phyloP scores from a whole-genome alignment of 2,113 vertebrate species.

The Salvator merianae region DNA sequence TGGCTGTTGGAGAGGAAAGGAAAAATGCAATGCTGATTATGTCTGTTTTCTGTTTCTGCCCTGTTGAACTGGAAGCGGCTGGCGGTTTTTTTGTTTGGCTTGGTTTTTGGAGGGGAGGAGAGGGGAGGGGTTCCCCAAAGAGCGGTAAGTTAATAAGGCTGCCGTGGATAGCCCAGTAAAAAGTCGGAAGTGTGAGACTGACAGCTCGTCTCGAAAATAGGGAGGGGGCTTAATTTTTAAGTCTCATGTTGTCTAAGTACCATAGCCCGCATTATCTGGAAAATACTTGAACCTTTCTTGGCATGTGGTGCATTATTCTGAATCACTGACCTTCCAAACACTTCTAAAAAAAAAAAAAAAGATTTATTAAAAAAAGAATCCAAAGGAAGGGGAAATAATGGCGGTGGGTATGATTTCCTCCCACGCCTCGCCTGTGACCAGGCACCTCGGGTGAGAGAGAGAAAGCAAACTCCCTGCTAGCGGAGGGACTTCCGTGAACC shows the following conservation, averaged over 20 bases:
- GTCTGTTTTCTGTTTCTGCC: slow-evolving; percentile 10
- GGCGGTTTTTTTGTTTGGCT: neutral
- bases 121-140: neutral
- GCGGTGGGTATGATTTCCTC: slow-evolving; percentile 67
- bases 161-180: slow-evolving; percentile 24
- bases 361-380: slow-evolving; percentile 18
- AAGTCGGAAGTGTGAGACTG: slow-evolving; percentile 30
- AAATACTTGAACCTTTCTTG: slow-evolving; percentile 84
- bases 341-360: slow-evolving; percentile 34
- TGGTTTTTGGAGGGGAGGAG: slow-evolving; percentile 28
- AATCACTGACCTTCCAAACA: slow-evolving; percentile 63
- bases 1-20: neutral
- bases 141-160: slow-evolving; percentile 18
- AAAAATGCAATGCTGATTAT: slow-evolving; percentile 11
- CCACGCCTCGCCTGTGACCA: slow-evolving; percentile 70
- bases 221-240: slow-evolving; percentile 3
- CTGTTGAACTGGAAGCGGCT: slow-evolving; percentile 32
- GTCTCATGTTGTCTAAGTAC: slow-evolving; percentile 54
- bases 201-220: slow-evolving; percentile 19
- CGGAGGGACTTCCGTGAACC: slow-evolving; percentile 90
- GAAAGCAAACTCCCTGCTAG: slow-evolving; percentile 77
- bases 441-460: slow-evolving; percentile 76
- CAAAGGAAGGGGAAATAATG: slow-evolving; percentile 34
- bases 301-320: slow-evolving; percentile 44
- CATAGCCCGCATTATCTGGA: slow-evolving; percentile 69